Base-by-base conservation (phyloP, 2,888 invertebrate species). In the Rotaria macrura region DNA sequence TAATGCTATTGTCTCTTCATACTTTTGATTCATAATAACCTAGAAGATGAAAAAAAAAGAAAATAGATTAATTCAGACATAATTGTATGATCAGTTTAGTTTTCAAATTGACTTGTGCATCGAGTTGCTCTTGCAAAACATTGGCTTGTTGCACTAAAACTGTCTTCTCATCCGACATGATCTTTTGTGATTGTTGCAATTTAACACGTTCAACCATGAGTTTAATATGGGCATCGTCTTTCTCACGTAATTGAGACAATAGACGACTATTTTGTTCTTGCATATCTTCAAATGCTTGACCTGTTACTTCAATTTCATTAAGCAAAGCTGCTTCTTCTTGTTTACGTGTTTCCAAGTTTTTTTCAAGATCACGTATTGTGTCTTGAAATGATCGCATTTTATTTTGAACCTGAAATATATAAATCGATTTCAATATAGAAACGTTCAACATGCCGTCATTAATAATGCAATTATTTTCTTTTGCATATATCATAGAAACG, bases 201-300 rank as follows among this genome's bases (percentile, higher is more conserved):
- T 96, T 96, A 87, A 97, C 96, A 85, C 96, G 91, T 91, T 98
- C 98, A 0, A 96, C 96, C 97, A 99, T 97, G 10, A 98, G 93
- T 91, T 98, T 97, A 91, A 99, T 97, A 91, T 99, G 98, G 9
- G 97, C 97, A 90, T 98, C 98, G 88, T 91, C 91, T 88, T 98
- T 97, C 91, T 98, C 97, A 5, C 96, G 92, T 86, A 99, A 92
- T 91, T 98, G 97, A 89, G 97, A 84, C 55, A 86, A 84, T 57
- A 86, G 38, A 54, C 86, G 86, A 74, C 84, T 86, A 57, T 84
- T 86, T 86, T 86, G 86, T 74, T 86, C 86, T 74, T 98, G 97
- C 96, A 97, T 97, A 89, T 99, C 98, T 90, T 99, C 98, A 90
- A 97, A 97, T 1, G 98, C 98, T 91, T 97, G 97, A 0, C 98